Base-by-base conservation (phyloP, 2,113 vertebrate genomes). In the Taurulus bubalis region DNA sequence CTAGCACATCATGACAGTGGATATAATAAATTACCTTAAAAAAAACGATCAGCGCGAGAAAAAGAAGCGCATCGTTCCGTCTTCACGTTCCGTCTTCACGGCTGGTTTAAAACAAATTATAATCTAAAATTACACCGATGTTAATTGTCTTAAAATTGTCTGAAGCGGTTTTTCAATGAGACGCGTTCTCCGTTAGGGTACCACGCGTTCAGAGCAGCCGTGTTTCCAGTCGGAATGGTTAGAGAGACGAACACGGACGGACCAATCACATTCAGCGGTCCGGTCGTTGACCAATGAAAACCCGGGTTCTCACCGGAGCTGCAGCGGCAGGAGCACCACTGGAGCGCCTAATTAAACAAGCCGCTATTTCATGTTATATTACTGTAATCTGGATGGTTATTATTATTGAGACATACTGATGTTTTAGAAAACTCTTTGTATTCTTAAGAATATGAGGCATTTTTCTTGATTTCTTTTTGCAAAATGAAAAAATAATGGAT, bases 171-270 rank as follows among this genome's bases (percentile, higher is more conserved):
- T 45, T 15, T 45, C 0, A 11, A 6, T 22, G 3, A 14, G 6
- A 9, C 1, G 45, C 32, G 51, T 24, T 51, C 30, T 32, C 12
- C 2, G 2, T 2, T 10, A 11, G 8, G 11, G 32, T 22, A 3
- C 18, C 70, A 71, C 68, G 74, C 24, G 49, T 1, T 60, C 58
- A 0, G 5, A 0, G 18, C 6, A 26, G 0, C 53, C 2, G 40
- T 83, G 93, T 91, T 93, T 92, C 88, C 7, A 0, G 88, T 64
- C 91, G 91, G 89, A 85, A 14, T 0, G n/a, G 0, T 87, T 77
- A 22, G 40, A 8, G 2, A 18, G 81, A 53, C 7, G 86, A 14
- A 85, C 86, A 28, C 2, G 0, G 0, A 12, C 12, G 10, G 42
- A 70, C 91, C 89, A 90, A 91, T 91, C 69, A 36, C 1, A 30